Evolutionary conservation across 2,888 invertebrate genomes (phyloP), one percentile per base, ranked within the genome.

Genomic region (Deladenus siricidicola): DNA sequence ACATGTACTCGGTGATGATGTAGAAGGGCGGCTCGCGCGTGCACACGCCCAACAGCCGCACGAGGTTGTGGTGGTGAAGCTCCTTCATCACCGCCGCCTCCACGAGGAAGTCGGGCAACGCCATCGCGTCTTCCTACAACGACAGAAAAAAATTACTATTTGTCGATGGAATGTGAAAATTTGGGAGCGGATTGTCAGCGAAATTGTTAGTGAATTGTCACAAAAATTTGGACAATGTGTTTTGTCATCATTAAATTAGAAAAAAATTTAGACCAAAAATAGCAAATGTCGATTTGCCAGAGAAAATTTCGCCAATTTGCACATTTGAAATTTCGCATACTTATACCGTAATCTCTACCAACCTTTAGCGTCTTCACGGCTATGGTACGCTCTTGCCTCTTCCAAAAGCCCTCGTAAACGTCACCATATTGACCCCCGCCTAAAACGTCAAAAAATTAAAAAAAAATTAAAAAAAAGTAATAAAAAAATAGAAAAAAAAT

Each of bases 21-120:
- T 96, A 99, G 83, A 96, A 98, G 3, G 98, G 98, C 14, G 96
- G 93, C 82, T 98, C 96, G 60, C 94, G 84, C 0, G 94, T 98
- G 83, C 96, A 98, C 28, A 98, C 96, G 66, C 94, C 98, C 79
- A 98, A 86, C 68, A 98, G 84, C 81, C 96, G 93, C 67, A 99
- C 96, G 74, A 99, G 85, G 84, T 98, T 99, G 28, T 92, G 89
- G 83, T 99, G 98, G 74, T 92, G 90, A 91, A 99, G 93, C 83
- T 94, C 94, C 80, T 99, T 99, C 98, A 99, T 99, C 60, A 99
- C 93, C 57, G 90, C 89, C 1, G 98, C 98, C 82, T 98, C 98
- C 79, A 94, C 96, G 54, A 99, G 84, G 82, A 99, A 98, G 82
- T 98, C 98, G 81, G 96, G 94, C 61, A 98, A 84, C 14, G 94